A percentile compares a stretch with the other conserved stretches of the same genome.
phyloP scores from a whole-genome alignment of 1,140 invertebrate genomes.

The Drosophila lacertosa region DNA sequence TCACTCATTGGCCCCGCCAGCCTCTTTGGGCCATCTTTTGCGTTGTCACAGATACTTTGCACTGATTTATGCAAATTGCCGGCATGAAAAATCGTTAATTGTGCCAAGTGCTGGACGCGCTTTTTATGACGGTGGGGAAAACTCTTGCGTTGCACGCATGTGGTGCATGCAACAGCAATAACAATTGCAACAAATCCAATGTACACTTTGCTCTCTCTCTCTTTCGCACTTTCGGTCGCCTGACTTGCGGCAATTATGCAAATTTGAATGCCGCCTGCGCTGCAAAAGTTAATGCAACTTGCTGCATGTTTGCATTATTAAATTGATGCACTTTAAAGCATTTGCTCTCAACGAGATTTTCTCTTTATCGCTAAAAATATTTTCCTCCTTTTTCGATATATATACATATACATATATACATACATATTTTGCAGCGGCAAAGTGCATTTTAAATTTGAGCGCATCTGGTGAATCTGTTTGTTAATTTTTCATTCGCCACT shows the following conservation, averaged over 20 bases:
- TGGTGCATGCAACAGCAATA: conserved; percentile 35
- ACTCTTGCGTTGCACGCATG: conserved; percentile 27
- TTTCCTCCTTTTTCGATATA: conserved; percentile 48
- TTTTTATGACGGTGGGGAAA: conserved; percentile 62
- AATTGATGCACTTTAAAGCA: conserved; percentile 76
- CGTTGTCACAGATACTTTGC: conserved; percentile 79
- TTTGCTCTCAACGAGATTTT: conserved; percentile 39
- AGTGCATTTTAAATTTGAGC: conserved; percentile 77
- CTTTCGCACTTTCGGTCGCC: conserved; percentile 21
- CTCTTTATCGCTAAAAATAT: conserved; percentile 51
- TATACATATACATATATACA: conserved; percentile 38
- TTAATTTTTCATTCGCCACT: conserved; percentile 67
- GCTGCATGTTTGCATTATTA: conserved; percentile 75
- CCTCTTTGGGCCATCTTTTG: conserved; percentile 16
- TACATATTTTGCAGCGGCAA: conserved; percentile 29
- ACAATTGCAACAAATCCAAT: conserved; percentile 11
- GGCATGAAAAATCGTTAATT: conserved; percentile 79
- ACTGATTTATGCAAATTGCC: conserved; percentile 80
- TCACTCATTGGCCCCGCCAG: not conserved
- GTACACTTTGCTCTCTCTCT: conserved; percentile 3
- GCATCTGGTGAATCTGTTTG: conserved; percentile 57
- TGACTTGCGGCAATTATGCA: conserved; percentile 71
- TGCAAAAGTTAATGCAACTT: conserved; percentile 74
- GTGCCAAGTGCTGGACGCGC: conserved; percentile 70
- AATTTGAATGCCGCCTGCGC: conserved; percentile 63